These are phyloP conservation scores for Folsomia manolachei DNA, from an alignment of 2,888 invertebrate genomes.

Conservation along the genomic window DNA sequence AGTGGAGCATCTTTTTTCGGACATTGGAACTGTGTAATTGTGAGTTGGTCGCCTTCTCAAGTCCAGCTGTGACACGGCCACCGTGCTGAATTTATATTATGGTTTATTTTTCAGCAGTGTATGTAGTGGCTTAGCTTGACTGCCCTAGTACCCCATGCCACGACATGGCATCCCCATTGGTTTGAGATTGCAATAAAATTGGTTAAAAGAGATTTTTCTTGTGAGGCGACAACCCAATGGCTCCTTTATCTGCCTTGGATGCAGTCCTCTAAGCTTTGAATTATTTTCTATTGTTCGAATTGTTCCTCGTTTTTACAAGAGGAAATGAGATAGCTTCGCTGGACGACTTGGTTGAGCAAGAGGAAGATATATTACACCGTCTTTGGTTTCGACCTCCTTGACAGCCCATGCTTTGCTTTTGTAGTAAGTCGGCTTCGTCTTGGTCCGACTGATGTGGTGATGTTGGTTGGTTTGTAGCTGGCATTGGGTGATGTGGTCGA, in stretches of 20 bases:
- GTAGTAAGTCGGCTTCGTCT: too few relatives aligned
- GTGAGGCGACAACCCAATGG: not conserved
- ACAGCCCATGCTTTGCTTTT: too few relatives aligned
- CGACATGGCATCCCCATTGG: not conserved
- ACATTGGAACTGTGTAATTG: not conserved
- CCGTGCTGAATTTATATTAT: not conserved
- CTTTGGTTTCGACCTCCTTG: not conserved
- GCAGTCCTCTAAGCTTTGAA: too few relatives aligned
- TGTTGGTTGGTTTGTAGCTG: not conserved
- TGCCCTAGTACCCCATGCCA: not conserved
- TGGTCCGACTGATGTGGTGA: not conserved
- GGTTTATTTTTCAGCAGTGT: not conserved
- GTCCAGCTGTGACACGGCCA: not conserved
- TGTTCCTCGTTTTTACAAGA: conserved; percentile 6
- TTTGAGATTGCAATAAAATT: conserved; percentile 3
- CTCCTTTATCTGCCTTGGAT: not conserved
- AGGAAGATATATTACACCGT: not conserved
- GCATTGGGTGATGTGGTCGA: not conserved
- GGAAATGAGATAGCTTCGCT: conserved; percentile 4
- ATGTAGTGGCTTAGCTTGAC: not conserved
- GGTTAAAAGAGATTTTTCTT: conserved; percentile 10
- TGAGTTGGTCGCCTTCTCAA: not conserved
- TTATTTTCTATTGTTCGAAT: not conserved
- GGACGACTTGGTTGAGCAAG: not conserved
- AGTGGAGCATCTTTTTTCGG: not conserved